Percentiles rank a stretch among this genome's conserved stretches.
These are phyloP conservation scores for Antechinus flavipes DNA, from an alignment of 2,113 vertebrate species.

Conservation along the genomic window DNA sequence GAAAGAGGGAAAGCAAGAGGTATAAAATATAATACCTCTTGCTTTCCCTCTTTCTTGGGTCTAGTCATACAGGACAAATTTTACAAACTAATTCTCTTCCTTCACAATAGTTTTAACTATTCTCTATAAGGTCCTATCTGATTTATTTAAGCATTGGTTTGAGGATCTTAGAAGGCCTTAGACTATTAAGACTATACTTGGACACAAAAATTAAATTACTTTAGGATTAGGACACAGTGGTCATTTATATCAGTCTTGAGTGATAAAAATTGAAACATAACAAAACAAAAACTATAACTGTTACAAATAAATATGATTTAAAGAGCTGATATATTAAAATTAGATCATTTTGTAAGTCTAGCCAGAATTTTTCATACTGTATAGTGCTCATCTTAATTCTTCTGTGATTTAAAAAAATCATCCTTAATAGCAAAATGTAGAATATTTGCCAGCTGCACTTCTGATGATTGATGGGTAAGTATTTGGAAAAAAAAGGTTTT, in stretches of 20 bases:
- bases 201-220: not conserved
- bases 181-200: not conserved
- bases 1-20: not conserved
- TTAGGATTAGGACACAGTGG: not conserved
- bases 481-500: conserved; percentile 57
- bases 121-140: not conserved
- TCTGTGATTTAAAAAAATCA: not conserved
- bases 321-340: not conserved
- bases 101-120: not conserved
- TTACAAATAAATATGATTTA: not conserved
- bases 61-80: not conserved
- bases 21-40: not conserved
- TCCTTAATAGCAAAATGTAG: not conserved
- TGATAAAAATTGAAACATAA: not conserved
- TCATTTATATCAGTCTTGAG: not conserved
- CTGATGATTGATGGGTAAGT: conserved; percentile 72
- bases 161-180: not conserved
- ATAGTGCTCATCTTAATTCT: not conserved
- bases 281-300: not conserved
- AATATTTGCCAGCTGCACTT: conserved; percentile 76
- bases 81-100: not conserved
- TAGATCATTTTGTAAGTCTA: not conserved
- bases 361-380: not conserved
- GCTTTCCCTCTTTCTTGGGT: not conserved
- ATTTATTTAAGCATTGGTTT: not conserved